Conservation (phyloP, 92 coral and sea anemone genomes). For the Montipora capitata region DNA sequence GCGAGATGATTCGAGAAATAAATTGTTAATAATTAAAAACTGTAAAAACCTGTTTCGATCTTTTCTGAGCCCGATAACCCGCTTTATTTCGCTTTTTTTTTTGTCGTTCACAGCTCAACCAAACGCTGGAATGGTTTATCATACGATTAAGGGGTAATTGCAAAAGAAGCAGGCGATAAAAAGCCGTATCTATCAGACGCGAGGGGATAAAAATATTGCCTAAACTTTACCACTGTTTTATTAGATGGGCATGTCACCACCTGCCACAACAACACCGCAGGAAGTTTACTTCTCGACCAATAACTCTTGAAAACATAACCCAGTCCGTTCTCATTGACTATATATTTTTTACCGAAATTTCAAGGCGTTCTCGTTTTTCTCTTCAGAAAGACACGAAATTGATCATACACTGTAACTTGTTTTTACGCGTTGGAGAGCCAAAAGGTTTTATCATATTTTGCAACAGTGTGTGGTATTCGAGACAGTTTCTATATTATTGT, state of each 20-base stretch:
- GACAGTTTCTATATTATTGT: neutral
- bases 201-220: conserved; percentile 54
- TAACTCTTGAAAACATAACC: conserved; percentile 26
- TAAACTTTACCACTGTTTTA: conserved; percentile 63
- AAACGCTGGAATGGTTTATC: neutral
- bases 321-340: conserved; percentile 36
- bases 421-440: neutral
- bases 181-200: conserved; percentile 30
- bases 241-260: conserved; percentile 44
- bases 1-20: conserved; percentile 54
- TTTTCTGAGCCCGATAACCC: neutral
- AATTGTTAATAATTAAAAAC: conserved; percentile 62
- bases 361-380: neutral
- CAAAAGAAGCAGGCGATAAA: conserved; percentile 26
- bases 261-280: conserved; percentile 52
- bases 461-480: neutral
- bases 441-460: neutral
- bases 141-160: conserved; percentile 20
- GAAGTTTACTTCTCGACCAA: conserved; percentile 27
- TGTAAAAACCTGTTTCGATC: conserved; percentile 24
- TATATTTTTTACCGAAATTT: conserved; percentile 18
- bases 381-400: neutral
- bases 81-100: neutral
- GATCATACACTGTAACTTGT: neutral
- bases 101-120: conserved; percentile 4